A percentile compares a stretch with the other conserved stretches of the same genome.
Conservation (phyloP, 2,888 invertebrate genomes). For the Morpho helenor region DNA sequence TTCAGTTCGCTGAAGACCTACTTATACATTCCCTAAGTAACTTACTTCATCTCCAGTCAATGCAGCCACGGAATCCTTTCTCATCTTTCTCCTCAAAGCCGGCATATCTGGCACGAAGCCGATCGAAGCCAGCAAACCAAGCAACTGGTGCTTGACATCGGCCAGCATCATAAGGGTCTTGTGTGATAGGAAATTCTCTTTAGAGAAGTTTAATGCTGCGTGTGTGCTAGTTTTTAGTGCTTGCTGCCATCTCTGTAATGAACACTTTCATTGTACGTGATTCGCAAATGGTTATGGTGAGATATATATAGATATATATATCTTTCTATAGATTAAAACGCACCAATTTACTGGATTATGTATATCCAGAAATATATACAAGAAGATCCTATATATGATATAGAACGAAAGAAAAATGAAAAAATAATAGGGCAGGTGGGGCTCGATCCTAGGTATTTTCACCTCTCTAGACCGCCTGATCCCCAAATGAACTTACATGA, state of each 20-base stretch:
- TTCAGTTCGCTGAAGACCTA: no score
- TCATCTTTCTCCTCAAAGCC: constrained; percentile 67
- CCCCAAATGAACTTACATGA: no score
- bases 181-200: constrained; percentile 89
- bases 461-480: no score
- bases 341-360: no score
- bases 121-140: constrained; percentile 86
- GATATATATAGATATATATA: no score
- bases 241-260: constrained; percentile 86
- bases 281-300: no score
- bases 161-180: constrained; percentile 90
- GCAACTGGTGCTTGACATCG: constrained; percentile 91
- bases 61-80: constrained; percentile 81
- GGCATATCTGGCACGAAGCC: constrained; percentile 87
- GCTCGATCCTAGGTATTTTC: no score
- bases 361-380: no score
- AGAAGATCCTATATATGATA: no score
- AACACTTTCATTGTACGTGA: background rate
- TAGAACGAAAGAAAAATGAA: no score
- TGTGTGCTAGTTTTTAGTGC: constrained; percentile 82
- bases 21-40: background rate
- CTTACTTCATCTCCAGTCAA: constrained; percentile 81
- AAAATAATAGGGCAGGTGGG: no score
- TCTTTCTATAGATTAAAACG: no score
- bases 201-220: constrained; percentile 88